Percentiles rank a stretch among this genome's conserved stretches.
Evolutionary conservation across 2,797 vertebrate genomes (phyloP).

Genomic region (Periparus ater): DNA sequence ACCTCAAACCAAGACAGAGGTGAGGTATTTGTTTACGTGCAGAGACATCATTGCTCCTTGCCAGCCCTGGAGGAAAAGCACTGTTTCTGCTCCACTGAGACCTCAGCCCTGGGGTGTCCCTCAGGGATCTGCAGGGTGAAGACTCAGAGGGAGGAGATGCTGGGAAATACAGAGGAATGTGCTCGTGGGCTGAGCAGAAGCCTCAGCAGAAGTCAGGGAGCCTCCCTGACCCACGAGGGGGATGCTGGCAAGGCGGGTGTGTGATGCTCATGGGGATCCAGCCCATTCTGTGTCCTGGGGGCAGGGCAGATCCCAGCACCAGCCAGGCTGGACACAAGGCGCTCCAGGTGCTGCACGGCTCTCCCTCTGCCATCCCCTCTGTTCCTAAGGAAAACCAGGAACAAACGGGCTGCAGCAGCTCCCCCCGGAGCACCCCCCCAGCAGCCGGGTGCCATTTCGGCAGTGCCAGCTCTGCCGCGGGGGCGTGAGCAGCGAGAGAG

Average conservation of each 20-base stretch:
- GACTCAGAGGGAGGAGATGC: background rate
- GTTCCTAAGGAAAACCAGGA: background rate
- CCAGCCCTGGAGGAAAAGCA: background rate
- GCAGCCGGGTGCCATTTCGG: background rate
- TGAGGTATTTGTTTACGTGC: background rate
- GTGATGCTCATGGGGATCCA: rapidly evolving
- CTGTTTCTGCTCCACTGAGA: rapidly evolving
- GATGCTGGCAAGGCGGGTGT: rapidly evolving
- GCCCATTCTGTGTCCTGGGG: rapidly evolving
- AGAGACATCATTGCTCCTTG: background rate
- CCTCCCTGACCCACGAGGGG: background rate
- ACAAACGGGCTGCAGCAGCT: background rate
- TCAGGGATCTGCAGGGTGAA: background rate
- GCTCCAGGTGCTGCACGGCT: rapidly evolving
- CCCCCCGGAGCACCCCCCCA: background rate
- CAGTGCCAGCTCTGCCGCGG: background rate
- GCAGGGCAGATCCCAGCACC: rapidly evolving
- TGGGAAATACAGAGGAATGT: background rate
- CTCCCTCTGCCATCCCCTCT: background rate
- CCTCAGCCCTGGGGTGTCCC: background rate
- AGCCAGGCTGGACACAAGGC: background rate
- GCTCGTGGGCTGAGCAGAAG: background rate
- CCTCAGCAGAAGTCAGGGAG: background rate
- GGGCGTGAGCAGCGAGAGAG: rapidly evolving
- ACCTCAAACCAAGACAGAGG: rapidly evolving